Base-by-base conservation (phyloP, 2,888 invertebrate species). In the Caenorhabditis afra region DNA sequence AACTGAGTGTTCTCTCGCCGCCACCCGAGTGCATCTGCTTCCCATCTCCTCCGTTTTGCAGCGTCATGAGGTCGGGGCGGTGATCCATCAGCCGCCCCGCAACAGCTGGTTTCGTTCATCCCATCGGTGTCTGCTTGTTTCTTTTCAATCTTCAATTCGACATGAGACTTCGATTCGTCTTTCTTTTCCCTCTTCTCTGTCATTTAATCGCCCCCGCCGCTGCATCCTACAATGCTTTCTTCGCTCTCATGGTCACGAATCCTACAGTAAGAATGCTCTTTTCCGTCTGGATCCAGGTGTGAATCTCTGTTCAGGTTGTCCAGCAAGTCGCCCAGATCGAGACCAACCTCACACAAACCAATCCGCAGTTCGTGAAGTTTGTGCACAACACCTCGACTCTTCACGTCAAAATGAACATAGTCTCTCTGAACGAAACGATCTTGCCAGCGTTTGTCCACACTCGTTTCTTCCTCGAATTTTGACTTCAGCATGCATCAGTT, bases 41-140 rank as follows among this genome's bases (percentile, higher is more conserved):
- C n/a, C 16, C n/a, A 39, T 53, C 45, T 22, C 53, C 37, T 18
- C 23, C 37, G 7, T 53, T 44, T 70, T 70, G 41, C 71, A 62
- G n/a, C n/a, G n/a, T 71, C 71, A 71, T 71, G 62, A 55, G 62
- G 71, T 47, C 61, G 61, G n/a, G 39, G 22, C 61, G 70, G 62
- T 71, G 55, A 71, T 71, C 49, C 45, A 71, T 71, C 71, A 71
- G 47, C 62, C 62, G 55, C 62, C 62, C 47, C n/a, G 37, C 71
- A 71, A 71, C 71, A 71, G 71, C 71, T 71, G 71, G 71, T 71
- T 71, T 71, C 62, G 55, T 71, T 71, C 71, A 49, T 23, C 10
- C 55, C 22, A 29, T 29, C 29, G 55, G 44, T 70, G 70, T 70
- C 71, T 71, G 71, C 70, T 71, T 71, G 71, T 71, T 71, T 71